These are phyloP conservation scores for Pristiophorus japonicus DNA, from an alignment of 2,113 vertebrate species.

Conservation along the genomic window DNA sequence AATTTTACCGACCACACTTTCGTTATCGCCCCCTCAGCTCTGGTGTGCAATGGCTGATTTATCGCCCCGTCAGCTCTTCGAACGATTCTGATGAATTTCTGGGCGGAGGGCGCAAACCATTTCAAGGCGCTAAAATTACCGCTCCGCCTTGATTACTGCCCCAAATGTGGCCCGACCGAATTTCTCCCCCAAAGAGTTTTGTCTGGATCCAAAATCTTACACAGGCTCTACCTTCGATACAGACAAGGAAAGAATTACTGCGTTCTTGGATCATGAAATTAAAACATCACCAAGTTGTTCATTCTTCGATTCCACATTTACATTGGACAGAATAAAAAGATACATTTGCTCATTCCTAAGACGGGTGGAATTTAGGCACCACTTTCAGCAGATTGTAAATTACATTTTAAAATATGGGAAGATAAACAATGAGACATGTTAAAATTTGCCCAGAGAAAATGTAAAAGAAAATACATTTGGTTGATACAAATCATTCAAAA, in stretches of 20 bases:
- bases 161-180: too few relatives aligned
- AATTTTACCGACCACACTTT: too few relatives aligned
- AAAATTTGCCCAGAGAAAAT: background rate
- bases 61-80: too few relatives aligned
- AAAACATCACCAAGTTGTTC: background rate
- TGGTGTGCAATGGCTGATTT: too few relatives aligned
- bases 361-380: background rate
- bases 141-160: too few relatives aligned
- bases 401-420: background rate
- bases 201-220: background rate
- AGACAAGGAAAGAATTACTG: background rate
- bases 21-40: too few relatives aligned
- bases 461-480: background rate
- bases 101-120: too few relatives aligned
- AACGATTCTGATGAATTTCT: too few relatives aligned
- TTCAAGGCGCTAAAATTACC: too few relatives aligned
- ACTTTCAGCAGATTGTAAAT: background rate
- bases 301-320: background rate
- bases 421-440: background rate
- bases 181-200: too few relatives aligned
- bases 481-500: background rate
- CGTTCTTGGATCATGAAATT: background rate
- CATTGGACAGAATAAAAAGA: background rate
- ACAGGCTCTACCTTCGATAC: background rate
- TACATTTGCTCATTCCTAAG: background rate